Conservation (phyloP, 2,797 vertebrate species). For the Ibycter americanus region DNA sequence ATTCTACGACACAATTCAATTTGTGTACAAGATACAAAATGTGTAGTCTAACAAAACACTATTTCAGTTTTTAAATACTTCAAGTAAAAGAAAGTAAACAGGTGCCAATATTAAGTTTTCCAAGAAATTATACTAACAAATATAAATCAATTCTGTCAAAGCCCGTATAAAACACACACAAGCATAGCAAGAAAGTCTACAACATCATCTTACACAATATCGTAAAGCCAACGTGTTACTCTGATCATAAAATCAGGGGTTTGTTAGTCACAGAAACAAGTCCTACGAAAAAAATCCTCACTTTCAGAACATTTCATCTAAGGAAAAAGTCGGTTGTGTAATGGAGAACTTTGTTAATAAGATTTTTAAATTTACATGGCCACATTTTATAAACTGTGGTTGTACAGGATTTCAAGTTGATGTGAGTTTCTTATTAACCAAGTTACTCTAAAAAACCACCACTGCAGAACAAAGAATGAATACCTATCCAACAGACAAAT, state of each 20-base stretch:
- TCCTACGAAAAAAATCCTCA: not conserved
- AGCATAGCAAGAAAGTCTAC: not conserved
- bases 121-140: not conserved
- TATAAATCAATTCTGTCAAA: not conserved
- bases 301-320: not conserved
- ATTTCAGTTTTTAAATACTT: not conserved
- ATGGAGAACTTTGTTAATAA: not conserved
- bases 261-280: not conserved
- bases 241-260: not conserved
- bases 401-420: not conserved
- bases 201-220: not conserved
- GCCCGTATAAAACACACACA: not conserved
- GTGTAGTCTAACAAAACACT: not conserved
- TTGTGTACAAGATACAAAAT: not conserved
- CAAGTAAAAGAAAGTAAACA: not conserved
- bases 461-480: not conserved
- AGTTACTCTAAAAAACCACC: not conserved
- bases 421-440: not conserved
- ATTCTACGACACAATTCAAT: not conserved
- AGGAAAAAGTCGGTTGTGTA: not conserved
- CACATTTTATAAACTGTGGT: not conserved
- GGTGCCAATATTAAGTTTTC: not conserved
- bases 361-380: fast-evolving
- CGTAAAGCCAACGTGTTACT: not conserved
- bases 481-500: not conserved